Evolutionary conservation across 2,113 vertebrate genomes (phyloP).

Genomic region (Oxyruncus cristatus): DNA sequence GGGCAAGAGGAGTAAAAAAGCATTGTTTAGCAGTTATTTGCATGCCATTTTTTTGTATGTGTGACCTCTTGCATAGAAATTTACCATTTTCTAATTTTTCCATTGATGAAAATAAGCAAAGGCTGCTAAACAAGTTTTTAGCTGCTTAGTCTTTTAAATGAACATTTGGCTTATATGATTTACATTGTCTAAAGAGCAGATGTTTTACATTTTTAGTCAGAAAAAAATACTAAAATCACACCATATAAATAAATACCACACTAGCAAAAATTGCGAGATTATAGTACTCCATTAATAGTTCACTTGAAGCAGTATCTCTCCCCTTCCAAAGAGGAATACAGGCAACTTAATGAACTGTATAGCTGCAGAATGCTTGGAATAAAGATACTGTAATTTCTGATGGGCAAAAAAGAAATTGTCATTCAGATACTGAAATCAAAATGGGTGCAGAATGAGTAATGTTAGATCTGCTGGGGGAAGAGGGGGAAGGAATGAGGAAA

Average conservation of each 20-base stretch:
- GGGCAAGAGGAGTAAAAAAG: not conserved
- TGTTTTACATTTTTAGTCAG: not conserved
- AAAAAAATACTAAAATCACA: not conserved
- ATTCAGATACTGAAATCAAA: slow-evolving; percentile 49
- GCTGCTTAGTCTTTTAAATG: not conserved
- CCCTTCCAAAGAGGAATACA: not conserved
- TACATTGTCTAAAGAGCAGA: not conserved
- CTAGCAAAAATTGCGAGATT: not conserved
- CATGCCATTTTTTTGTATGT: fast-evolving
- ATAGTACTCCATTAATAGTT: not conserved
- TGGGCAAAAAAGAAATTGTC: slow-evolving; percentile 28
- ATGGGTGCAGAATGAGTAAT: slow-evolving; percentile 55
- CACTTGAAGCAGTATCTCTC: not conserved
- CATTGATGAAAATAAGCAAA: not conserved
- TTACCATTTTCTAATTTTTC: not conserved
- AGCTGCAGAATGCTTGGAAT: not conserved
- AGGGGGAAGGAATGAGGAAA: not conserved
- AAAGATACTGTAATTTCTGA: slow-evolving; percentile 2
- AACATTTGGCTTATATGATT: not conserved
- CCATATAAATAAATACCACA: not conserved
- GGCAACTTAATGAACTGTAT: not conserved
- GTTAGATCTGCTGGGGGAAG: not conserved
- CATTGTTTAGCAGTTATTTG: not conserved
- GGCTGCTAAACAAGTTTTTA: not conserved
- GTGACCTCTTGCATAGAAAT: not conserved